Evolutionary conservation across 2,888 invertebrate species (phyloP), one percentile per base, ranked within the genome.

Genomic region (Ptilodon capucinus): DNA sequence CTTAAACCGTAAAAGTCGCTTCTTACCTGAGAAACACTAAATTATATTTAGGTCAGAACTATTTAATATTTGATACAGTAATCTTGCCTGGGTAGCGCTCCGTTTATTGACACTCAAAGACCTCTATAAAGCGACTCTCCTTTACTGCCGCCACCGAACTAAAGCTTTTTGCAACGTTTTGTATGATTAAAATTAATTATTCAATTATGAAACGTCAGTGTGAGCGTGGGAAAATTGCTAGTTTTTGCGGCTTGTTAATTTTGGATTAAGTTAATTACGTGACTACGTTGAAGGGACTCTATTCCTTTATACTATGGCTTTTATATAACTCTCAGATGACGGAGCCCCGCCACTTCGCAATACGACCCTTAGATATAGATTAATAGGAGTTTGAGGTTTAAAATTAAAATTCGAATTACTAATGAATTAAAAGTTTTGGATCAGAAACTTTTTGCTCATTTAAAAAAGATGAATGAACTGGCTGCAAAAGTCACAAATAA

Each of bases 51-150:
- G 74, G 76, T 67, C 72, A 68, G 65, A 48, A 42, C 56, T 64
- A 62, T 70, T 80, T 68, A 81, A 81, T 80, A 77, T 82, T 81
- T 80, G 65, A 80, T 76, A 60, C 61, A 57, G 74, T 74, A 77
- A 80, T 80, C 74, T 71, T 55, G 58, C 69, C 51, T 46, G 51
- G n/a, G 59, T 60, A 64, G 57, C 59, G 54, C 55, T 62, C 50
- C 56, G 70, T 80, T 81, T 79, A 79, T 79, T 70, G 71, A 59
- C 59, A 49, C 47, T 44, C 47, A 44, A 52, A 60, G 72, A 70
- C 76, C 76, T 62, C 79, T 60, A 76, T 83, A 83, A 84, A 84
- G 74, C 60, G 63, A 28, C 47, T 48, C 46, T 65, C 60, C 74
- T 79, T 84, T 81, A 83, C 75, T 79, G 71, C 54, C 49, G 36